Percentiles rank a stretch among this genome's conserved stretches.
Conservation (phyloP, 2,113 vertebrate species). For the Miniopterus natalensis region DNA sequence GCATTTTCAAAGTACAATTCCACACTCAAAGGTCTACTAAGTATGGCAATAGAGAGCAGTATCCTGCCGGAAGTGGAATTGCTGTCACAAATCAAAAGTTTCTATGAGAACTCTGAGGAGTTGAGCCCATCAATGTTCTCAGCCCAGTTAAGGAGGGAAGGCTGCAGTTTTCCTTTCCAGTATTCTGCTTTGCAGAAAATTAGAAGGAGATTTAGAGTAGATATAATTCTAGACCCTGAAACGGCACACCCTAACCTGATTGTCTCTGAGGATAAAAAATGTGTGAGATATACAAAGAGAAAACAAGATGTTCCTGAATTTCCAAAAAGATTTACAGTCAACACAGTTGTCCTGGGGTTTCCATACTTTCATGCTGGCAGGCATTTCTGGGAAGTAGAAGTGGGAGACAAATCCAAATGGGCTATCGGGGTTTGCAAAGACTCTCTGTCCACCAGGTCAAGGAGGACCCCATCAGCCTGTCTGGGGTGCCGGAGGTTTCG, state of each 20-base stretch:
- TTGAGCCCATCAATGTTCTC: not conserved
- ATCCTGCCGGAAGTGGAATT: not conserved
- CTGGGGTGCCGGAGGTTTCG: conserved; percentile 66
- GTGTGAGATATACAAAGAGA: conserved; percentile 61
- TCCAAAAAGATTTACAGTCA: conserved; percentile 45
- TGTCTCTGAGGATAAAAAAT: conserved; percentile 67
- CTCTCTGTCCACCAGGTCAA: not conserved
- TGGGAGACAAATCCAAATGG: conserved; percentile 63
- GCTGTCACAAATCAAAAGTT: not conserved
- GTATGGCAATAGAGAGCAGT: not conserved
- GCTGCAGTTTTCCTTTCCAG: conserved; percentile 9
- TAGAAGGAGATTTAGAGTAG: not conserved
- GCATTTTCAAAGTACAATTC: not conserved
- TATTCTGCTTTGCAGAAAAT: conserved; percentile 64
- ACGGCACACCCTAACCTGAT: conserved; percentile 67
- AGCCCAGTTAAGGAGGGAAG: not conserved
- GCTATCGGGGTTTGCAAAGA: conserved; percentile 66
- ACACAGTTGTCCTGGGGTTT: conserved; percentile 57
- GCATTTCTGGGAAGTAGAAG: conserved; percentile 77
- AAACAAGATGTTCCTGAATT: not conserved
- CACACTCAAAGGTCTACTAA: not conserved
- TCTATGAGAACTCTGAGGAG: not conserved
- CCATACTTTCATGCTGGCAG: conserved; percentile 59
- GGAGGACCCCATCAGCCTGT: not conserved
- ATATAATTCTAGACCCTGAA: conserved; percentile 66